Conservation (phyloP, 2,888 invertebrate genomes). For the Anorthoa munda region DNA sequence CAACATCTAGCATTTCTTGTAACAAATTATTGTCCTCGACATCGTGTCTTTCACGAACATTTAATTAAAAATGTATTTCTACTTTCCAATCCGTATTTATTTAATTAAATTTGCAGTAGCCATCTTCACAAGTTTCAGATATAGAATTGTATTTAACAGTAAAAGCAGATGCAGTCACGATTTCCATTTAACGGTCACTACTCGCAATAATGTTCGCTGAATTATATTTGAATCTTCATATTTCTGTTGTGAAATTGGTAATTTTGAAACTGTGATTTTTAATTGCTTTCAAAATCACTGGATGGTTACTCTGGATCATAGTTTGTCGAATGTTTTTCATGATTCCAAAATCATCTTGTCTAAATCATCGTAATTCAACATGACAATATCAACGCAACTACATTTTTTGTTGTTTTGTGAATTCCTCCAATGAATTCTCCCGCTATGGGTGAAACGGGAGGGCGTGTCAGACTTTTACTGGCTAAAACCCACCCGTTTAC, state of each 20-base stretch:
- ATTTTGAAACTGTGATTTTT: slow-evolving; percentile 17
- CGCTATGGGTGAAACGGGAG: too few relatives aligned
- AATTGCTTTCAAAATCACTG: background rate
- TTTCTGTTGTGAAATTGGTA: slow-evolving; percentile 13
- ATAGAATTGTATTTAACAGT: slow-evolving; percentile 40
- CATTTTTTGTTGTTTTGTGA: too few relatives aligned
- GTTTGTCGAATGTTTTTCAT: background rate
- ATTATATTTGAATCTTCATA: slow-evolving; percentile 37
- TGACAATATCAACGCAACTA: too few relatives aligned
- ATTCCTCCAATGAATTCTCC: too few relatives aligned
- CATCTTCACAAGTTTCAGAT: slow-evolving; percentile 28
- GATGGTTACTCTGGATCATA: background rate
- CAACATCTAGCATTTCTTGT: background rate
- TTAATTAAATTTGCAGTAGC: slow-evolving; percentile 18
- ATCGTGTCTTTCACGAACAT: background rate
- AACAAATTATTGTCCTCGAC: too few relatives aligned
- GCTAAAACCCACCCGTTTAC: too few relatives aligned
- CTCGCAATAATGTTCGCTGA: slow-evolving; percentile 50
- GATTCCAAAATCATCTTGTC: background rate
- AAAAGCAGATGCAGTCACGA: slow-evolving; percentile 44
- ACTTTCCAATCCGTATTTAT: background rate
- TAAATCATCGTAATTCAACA: background rate
- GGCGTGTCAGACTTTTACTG: too few relatives aligned
- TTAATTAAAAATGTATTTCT: slow-evolving; percentile 2
- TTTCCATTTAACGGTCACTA: slow-evolving; percentile 56